These are phyloP conservation scores for Uloborus plumipes DNA, from an alignment of 2,888 invertebrate species.

Conservation along the genomic window DNA sequence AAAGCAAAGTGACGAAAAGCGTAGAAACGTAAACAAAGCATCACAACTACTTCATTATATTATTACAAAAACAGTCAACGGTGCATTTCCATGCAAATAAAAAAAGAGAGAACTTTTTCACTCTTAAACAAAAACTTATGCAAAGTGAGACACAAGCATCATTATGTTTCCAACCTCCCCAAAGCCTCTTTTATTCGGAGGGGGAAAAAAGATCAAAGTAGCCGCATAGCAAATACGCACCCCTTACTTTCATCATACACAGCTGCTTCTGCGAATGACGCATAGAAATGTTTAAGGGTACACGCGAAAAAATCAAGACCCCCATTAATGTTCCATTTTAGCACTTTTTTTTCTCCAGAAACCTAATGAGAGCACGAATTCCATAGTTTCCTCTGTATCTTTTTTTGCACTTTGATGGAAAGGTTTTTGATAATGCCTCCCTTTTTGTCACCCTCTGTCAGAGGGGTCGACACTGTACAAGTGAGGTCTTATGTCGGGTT, in stretches of 20 bases:
- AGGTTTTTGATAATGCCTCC: slow-evolving; percentile 37
- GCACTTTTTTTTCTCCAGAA: slow-evolving; percentile 29
- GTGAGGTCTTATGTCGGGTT: neutral
- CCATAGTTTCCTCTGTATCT: slow-evolving; percentile 15
- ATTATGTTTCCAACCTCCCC: neutral
- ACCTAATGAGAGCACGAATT: slow-evolving; percentile 46
- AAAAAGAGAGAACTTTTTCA: no score
- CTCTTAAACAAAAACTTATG: no score
- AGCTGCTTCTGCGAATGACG: slow-evolving; percentile 25
- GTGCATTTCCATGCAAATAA: no score
- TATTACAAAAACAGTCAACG: no score
- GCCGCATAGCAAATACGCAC: slow-evolving; percentile 20
- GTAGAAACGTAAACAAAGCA: no score
- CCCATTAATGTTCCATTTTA: slow-evolving; percentile 50
- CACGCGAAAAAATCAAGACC: slow-evolving; percentile 1
- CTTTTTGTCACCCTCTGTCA: slow-evolving; percentile 32
- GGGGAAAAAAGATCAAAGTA: slow-evolving; percentile 23
- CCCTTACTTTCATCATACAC: slow-evolving; percentile 3
- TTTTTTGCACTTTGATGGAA: slow-evolving; percentile 1
- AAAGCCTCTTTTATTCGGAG: neutral
- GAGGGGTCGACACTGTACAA: neutral
- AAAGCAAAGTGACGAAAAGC: no score
- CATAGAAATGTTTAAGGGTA: neutral
- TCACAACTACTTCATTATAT: no score
- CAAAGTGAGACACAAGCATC: no score